Conservation (phyloP, 2,888 invertebrate genomes). For the Oligia fasciuncula region DNA sequence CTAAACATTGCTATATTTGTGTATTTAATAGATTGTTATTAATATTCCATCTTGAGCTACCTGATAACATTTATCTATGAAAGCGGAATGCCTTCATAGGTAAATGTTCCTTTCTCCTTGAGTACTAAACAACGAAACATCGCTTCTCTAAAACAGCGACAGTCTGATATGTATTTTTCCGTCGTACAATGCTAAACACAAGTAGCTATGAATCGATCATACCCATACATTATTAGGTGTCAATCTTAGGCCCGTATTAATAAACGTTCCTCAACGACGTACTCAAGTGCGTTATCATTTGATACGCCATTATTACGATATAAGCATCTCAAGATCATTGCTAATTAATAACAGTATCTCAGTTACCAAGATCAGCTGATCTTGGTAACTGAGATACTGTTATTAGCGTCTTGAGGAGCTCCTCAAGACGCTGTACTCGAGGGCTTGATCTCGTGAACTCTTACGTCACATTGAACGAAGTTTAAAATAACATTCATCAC, state of each 20-base stretch:
- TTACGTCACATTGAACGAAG: no score
- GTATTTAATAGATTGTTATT: slow-evolving; percentile 14
- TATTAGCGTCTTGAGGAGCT: no score
- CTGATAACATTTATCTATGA: slow-evolving; percentile 8
- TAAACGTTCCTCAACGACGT: no score
- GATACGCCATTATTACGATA: no score
- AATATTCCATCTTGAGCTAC: slow-evolving; percentile 3
- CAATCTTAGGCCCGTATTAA: not conserved
- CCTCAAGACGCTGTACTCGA: no score
- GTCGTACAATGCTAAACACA: not conserved
- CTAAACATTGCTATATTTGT: slow-evolving; percentile 15
- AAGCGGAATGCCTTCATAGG: not conserved
- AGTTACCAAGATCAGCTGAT: no score
- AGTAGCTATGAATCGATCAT: not conserved
- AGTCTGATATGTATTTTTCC: not conserved
- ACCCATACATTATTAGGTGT: not conserved
- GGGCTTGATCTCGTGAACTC: no score
- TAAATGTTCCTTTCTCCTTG: slow-evolving; percentile 9
- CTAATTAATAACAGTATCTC: no score
- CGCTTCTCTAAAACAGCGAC: slow-evolving; percentile 15
- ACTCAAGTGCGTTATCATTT: no score
- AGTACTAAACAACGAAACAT: slow-evolving; percentile 13
- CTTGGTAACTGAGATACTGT: no score
- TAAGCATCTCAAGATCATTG: not conserved
- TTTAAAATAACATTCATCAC: no score